These are phyloP conservation scores for Apodemia mormo DNA, from an alignment of 2,888 invertebrate species.

Conservation along the genomic window DNA sequence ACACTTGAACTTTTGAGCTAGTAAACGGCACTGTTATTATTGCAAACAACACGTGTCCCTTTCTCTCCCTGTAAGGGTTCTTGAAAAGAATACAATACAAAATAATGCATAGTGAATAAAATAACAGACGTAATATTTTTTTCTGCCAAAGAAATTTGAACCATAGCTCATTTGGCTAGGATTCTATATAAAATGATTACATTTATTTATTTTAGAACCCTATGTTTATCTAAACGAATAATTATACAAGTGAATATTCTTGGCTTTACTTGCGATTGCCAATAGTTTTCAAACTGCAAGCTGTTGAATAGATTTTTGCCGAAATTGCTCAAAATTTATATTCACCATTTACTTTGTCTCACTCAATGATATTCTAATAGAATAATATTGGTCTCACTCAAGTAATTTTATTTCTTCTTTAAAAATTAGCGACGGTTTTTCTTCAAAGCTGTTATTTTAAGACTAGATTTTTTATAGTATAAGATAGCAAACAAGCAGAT, in stretches of 20 bases:
- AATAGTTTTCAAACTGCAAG: neutral
- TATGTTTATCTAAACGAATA: conserved; percentile 1
- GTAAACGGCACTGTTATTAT: conserved; percentile 37
- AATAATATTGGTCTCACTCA: no score
- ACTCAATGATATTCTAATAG: no score
- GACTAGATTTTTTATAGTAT: no score
- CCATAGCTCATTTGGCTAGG: neutral
- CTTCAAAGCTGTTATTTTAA: no score
- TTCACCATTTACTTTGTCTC: no score
- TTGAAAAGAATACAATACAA: conserved; percentile 24
- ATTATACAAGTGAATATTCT: neutral
- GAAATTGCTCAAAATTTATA: no score
- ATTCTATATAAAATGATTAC: neutral
- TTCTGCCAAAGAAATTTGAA: neutral
- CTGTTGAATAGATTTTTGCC: no score
- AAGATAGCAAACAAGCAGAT: no score
- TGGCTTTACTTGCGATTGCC: neutral
- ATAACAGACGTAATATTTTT: neutral
- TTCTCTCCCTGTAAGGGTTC: conserved; percentile 30
- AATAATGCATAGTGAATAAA: conserved; percentile 23
- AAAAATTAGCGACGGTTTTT: no score
- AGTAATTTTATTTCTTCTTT: no score
- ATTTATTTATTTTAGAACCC: neutral
- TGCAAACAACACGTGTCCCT: conserved; percentile 45
- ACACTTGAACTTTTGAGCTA: conserved; percentile 30